Base-by-base conservation (phyloP, 2,797 vertebrate species). In the Peromyscus attwateri region DNA sequence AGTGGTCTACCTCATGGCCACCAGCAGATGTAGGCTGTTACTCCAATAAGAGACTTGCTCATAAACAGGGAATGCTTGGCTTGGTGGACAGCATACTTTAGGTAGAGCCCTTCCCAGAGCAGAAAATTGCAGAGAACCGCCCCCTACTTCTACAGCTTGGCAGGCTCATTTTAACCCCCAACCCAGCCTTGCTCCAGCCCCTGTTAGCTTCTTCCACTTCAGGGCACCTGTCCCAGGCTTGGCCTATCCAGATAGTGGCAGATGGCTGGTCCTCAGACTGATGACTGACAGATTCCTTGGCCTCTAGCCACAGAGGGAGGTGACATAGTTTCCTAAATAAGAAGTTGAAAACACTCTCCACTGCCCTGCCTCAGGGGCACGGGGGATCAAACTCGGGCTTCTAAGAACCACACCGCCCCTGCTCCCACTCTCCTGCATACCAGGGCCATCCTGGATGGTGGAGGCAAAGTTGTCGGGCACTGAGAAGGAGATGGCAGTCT, bases 261-360 rank as follows among this genome's bases (percentile, higher is more conserved):
- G 64, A 80, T 79, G 91, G 83, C 87, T 91, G 66, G 43, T 23
- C 34, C n/a, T 3, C 43, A 80, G 68, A 64, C 55, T 87, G 82
- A 79, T 40, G 89, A 66, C 91, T 73, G 60, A 68, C 76, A 77
- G 43, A 84, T 23, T 17, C 19, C n/a, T 40, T 55, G 62, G 77
- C 96, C 91, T 96, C 92, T 71, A 76, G 92, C 88, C 55, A 71
- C 23, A 3, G 83, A 92, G 82, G 96, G 57, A 89, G 55, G 94
- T 76, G 27, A 16, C 27, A 62, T 23, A 73, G 25, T 49, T 82
- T 93, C 25, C 64, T 89, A 43, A 73, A 49, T 19, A 80, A 91
- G 60, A 92, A 79, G 11, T 12, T 83, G 64, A 66, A 88, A 89
- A 91, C 55, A 27, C 10, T 21, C 8, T 31, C 49, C 27, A 17